Conservation (phyloP, 1,140 invertebrate genomes). For the Plodia interpunctella region DNA sequence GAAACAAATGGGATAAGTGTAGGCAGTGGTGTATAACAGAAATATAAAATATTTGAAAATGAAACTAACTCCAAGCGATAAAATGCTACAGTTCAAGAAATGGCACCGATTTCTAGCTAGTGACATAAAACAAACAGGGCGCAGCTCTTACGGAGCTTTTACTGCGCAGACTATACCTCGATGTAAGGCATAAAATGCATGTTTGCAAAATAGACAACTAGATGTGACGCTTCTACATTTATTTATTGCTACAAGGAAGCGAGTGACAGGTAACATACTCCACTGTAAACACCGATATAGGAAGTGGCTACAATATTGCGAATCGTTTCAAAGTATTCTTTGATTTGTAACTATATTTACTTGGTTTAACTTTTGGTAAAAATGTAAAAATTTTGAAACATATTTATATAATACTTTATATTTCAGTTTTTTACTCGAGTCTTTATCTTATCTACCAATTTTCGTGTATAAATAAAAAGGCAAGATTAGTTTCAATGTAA, state of each 20-base stretch:
- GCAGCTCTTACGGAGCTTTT: background rate
- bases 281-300: background rate
- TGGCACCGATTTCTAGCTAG: background rate
- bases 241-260: conserved; percentile 2
- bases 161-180: background rate
- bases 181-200: background rate
- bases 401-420: too few relatives aligned
- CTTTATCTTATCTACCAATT: too few relatives aligned
- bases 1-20: too few relatives aligned
- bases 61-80: background rate
- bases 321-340: too few relatives aligned
- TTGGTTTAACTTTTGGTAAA: too few relatives aligned
- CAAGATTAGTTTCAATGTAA: too few relatives aligned
- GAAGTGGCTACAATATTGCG: background rate
- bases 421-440: too few relatives aligned
- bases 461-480: too few relatives aligned
- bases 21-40: too few relatives aligned
- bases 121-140: background rate
- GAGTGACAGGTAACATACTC: background rate
- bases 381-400: too few relatives aligned
- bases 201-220: background rate
- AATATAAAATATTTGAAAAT: background rate
- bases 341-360: too few relatives aligned
- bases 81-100: conserved; percentile 5
- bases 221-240: background rate